A percentile compares a stretch with the other conserved stretches of the same genome.
Conservation (phyloP, 1,140 invertebrate genomes). For the Drosophila funebris region DNA sequence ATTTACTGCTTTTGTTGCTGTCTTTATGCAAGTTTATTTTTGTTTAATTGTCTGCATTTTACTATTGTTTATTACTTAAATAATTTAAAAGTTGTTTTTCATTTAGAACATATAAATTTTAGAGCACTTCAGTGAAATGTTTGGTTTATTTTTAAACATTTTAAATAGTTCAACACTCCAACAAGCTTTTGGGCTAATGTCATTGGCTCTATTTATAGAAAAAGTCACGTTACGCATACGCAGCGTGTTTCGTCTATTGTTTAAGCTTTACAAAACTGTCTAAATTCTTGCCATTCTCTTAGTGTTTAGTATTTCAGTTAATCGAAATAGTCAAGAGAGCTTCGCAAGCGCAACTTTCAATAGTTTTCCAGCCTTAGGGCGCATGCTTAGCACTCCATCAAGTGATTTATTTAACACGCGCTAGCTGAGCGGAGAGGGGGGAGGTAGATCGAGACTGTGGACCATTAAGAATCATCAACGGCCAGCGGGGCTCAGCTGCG, state of each 20-base stretch:
- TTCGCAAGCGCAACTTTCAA: constrained; percentile 42
- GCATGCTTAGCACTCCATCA: constrained; percentile 71
- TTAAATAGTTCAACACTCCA: too few species aligned
- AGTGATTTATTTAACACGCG: constrained; percentile 79
- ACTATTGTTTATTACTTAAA: too few species aligned
- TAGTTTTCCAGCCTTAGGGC: constrained; percentile 39
- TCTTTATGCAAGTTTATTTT: too few species aligned
- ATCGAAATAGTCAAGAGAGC: constrained; percentile 19
- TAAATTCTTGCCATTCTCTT: constrained; percentile 2
- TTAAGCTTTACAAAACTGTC: not conserved
- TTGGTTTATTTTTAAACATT: not conserved
- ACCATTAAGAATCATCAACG: constrained; percentile 63
- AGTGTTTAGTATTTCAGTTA: not conserved
- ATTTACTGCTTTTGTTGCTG: too few species aligned
- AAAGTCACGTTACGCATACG: constrained; percentile 19
- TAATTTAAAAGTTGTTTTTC: too few species aligned
- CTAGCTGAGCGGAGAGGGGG: not conserved
- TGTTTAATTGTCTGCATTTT: too few species aligned
- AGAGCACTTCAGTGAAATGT: too few species aligned
- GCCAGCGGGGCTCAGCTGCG: constrained; percentile 56
- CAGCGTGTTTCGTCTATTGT: not conserved
- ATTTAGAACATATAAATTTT: too few species aligned
- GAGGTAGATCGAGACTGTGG: constrained; percentile 32
- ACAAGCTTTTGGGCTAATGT: too few species aligned
- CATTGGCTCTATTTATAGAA: not conserved